Conservation (phyloP, 2,113 vertebrate genomes). For the Gnathonemus echidnorhynchus region DNA sequence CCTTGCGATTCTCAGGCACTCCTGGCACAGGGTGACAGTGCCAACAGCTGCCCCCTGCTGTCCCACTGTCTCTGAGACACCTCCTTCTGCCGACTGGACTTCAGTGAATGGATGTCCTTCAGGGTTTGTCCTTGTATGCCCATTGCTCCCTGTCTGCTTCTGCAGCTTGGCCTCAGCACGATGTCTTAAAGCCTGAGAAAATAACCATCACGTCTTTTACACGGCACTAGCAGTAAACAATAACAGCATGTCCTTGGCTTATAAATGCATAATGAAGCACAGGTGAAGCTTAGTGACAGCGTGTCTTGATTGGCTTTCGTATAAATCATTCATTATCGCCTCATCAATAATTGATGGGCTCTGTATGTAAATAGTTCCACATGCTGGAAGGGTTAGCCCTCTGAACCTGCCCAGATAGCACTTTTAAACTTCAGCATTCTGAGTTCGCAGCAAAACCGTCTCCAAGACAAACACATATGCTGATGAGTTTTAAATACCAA, state of each 20-base stretch:
- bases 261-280: slow-evolving; percentile 69
- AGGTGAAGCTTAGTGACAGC: slow-evolving; percentile 55
- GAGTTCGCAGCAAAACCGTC: not conserved
- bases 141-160: not conserved
- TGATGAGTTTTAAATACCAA: slow-evolving; percentile 33
- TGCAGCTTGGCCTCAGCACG: not conserved
- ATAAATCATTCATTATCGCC: slow-evolving; percentile 71
- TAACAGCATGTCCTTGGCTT: slow-evolving; percentile 68
- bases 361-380: slow-evolving; percentile 69
- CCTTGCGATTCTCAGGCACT: not conserved
- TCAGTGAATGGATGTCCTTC: not conserved
- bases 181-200: not conserved
- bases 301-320: slow-evolving; percentile 67
- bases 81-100: not conserved
- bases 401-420: slow-evolving; percentile 61
- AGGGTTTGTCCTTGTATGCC: not conserved
- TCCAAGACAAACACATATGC: slow-evolving; percentile 18
- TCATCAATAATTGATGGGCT: slow-evolving; percentile 72
- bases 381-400: slow-evolving; percentile 57
- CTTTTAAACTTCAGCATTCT: slow-evolving; percentile 54
- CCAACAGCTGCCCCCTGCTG: not conserved
- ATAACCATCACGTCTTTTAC: slow-evolving; percentile 2
- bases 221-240: slow-evolving; percentile 55
- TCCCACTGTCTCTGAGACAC: not conserved
- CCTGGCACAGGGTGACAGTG: not conserved